Evolutionary conservation across 2,888 invertebrate species (phyloP).

Genomic region (Sinhomidia bicolor): DNA sequence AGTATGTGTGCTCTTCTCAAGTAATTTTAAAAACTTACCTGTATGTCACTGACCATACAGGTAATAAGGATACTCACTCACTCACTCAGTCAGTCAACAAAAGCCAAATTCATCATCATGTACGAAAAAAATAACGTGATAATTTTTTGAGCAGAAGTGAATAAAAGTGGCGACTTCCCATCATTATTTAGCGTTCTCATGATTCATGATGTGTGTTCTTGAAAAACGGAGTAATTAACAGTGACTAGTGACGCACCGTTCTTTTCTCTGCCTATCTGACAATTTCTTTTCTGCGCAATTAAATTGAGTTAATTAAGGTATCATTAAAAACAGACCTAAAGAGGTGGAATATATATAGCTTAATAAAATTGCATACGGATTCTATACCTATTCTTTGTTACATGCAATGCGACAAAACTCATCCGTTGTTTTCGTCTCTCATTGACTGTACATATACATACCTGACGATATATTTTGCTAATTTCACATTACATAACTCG

Average conservation of each 20-base stretch:
- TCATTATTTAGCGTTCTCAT: constrained; percentile 68
- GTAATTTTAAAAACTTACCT: background rate
- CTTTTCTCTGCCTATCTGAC: background rate
- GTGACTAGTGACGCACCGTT: constrained; percentile 41
- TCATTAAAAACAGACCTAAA: constrained; percentile 56
- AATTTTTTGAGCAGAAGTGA: constrained; percentile 30
- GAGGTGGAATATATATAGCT: no score
- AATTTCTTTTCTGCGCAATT: constrained; percentile 44
- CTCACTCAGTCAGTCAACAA: background rate
- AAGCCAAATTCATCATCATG: constrained; percentile 29
- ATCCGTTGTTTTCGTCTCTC: background rate
- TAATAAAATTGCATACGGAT: no score
- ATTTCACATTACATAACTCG: constrained; percentile 64
- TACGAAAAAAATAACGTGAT: constrained; percentile 40
- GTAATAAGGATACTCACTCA: constrained; percentile 24
- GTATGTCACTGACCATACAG: constrained; percentile 61
- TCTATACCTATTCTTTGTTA: background rate
- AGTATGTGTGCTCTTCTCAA: background rate
- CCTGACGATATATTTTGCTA: constrained; percentile 58
- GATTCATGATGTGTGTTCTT: constrained; percentile 64
- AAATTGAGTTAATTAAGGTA: constrained; percentile 61
- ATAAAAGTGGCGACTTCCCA: constrained; percentile 63
- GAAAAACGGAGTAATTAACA: constrained; percentile 68
- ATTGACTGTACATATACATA: background rate
- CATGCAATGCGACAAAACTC: constrained; percentile 24